These are phyloP conservation scores for Eufriesea mexicana DNA, from an alignment of 1,140 invertebrate species.

Conservation along the genomic window DNA sequence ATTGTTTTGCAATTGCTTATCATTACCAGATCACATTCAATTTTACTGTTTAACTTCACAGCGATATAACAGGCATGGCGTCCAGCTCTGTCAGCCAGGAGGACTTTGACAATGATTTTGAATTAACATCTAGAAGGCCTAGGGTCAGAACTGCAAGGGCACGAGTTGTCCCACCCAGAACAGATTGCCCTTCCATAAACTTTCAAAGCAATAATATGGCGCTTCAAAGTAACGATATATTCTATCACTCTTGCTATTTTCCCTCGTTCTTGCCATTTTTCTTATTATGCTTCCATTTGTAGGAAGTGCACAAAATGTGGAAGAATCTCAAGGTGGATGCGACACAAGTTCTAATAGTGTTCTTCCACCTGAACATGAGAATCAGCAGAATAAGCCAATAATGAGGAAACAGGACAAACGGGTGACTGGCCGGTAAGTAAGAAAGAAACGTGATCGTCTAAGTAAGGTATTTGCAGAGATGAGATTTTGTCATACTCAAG, in stretches of 20 bases:
- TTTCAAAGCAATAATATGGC: constrained; percentile 68
- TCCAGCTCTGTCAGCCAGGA: constrained; percentile 87
- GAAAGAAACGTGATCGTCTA: neutral
- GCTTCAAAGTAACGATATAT: too few species aligned
- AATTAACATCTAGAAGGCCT: constrained; percentile 82
- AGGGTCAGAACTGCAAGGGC: constrained; percentile 84
- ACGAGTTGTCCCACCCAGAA: constrained; percentile 81
- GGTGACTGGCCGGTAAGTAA: constrained; percentile 70
- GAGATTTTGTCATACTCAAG: constrained; percentile 22
- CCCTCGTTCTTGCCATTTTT: too few species aligned
- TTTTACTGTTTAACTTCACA: constrained; percentile 37
- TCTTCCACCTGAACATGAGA: constrained; percentile 69
- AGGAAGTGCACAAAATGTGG: constrained; percentile 71
- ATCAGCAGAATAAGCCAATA: constrained; percentile 71
- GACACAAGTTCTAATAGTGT: constrained; percentile 68
- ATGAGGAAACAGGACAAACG: constrained; percentile 75
- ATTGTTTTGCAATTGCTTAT: neutral
- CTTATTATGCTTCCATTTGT: constrained; percentile 21
- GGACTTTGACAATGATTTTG: constrained; percentile 85
- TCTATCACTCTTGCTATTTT: neutral
- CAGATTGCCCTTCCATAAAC: constrained; percentile 69
- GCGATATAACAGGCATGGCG: constrained; percentile 82
- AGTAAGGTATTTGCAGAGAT: neutral
- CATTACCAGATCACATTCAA: neutral
- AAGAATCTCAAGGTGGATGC: constrained; percentile 71